Evolutionary conservation across 2,888 invertebrate species (phyloP).

Genomic region (Aricia artaxerxes): DNA sequence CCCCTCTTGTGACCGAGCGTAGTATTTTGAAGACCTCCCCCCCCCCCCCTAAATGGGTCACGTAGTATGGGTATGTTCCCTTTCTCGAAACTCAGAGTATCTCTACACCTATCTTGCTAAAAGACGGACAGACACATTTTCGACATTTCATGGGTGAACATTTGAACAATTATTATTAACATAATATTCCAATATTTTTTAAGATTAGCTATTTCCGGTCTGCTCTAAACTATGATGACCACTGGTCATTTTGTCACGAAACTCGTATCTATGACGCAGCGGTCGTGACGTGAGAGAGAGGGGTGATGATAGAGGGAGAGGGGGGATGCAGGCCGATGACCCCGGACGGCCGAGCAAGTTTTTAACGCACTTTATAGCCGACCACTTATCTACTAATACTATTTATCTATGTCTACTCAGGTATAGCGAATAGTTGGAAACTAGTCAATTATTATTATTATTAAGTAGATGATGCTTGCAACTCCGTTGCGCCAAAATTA

Average conservation of each 20-base stretch:
- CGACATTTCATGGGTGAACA: too few relatives aligned
- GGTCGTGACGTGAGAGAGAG: conserved; percentile 55
- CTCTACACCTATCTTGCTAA: too few relatives aligned
- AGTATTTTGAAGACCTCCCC: too few relatives aligned
- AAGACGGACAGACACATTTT: too few relatives aligned
- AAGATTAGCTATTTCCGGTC: not conserved
- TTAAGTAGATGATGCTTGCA: too few relatives aligned
- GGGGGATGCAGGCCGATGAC: conserved; percentile 60
- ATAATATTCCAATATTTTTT: not conserved
- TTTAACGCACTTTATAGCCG: conserved; percentile 8
- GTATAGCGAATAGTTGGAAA: not conserved
- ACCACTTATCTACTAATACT: conserved; percentile 10
- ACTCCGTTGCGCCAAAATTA: too few relatives aligned
- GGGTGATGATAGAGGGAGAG: conserved; percentile 37
- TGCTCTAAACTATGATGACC: not conserved
- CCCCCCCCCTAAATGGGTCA: too few relatives aligned
- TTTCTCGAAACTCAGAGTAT: too few relatives aligned
- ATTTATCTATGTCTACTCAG: not conserved
- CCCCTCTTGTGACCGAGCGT: too few relatives aligned
- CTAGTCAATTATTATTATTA: not conserved
- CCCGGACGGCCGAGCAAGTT: conserved; percentile 47
- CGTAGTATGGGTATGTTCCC: too few relatives aligned
- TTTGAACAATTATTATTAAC: too few relatives aligned
- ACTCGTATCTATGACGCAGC: conserved; percentile 54
- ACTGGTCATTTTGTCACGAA: not conserved